Evolutionary conservation across 2,888 invertebrate species (phyloP), one percentile per base, ranked within the genome.

Genomic region (Pycnomerus fuliginosus): DNA sequence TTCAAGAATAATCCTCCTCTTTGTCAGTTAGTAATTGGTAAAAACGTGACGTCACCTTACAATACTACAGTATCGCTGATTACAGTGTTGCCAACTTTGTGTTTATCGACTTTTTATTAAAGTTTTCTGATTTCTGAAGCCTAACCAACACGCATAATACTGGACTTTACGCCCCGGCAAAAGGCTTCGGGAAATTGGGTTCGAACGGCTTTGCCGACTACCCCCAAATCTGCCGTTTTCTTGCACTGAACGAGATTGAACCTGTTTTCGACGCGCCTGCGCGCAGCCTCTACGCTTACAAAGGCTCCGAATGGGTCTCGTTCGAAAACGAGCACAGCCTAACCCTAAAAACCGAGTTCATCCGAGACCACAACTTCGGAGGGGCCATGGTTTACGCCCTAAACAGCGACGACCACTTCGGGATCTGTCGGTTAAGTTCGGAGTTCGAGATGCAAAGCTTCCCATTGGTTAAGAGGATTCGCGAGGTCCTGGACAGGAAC

Each of bases 371-470:
- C 32, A 74, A 78, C 20, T 79, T 87, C 55, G 85, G 85, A 31
- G 93, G 93, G 17, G 86, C 85, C 3, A 92, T 92, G 91, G 75
- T 91, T 44, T 90, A 85, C 71, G 85, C 87, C 5, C 73, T 93
- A 14, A 91, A 91, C 64, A 77, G 81, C 1, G 93, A 93, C 66
- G 92, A 93, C 69, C 83, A 80, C 65, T 74, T 72, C 36, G 80
- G 80, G 2, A 65, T 69, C 11, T 90, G 88, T 63, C n/a, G n/a
- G n/a, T n/a, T n/a, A n/a, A n/a, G n/a, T n/a, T 51, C 35, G 12
- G 43, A 43, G 31, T 31, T 30, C 2, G 32, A 36, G 16, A 24
- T 35, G 14, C 24, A 14, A 3, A 35, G 16, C 14, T 48, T 48
- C 13, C 48, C 48, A n/a, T 28, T 48, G 16, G 27, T 32, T 3